Conservation (phyloP, 92 coral and sea anemone species). For the Galaxea fascicularis region DNA sequence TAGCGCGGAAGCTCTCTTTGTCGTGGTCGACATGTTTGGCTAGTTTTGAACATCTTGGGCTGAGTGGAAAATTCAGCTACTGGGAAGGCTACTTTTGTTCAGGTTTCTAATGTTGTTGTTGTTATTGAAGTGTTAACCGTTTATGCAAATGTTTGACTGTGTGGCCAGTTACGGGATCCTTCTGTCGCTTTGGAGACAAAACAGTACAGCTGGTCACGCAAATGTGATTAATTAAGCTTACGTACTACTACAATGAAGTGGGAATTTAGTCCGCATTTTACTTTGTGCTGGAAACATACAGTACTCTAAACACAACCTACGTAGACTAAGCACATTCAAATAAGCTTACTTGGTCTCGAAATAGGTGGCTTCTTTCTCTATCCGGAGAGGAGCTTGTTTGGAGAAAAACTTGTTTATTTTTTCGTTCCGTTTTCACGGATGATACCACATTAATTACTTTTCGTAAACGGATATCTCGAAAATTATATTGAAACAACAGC, state of each 20-base stretch:
- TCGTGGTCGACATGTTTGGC: too few species aligned
- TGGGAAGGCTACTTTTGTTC: neutral
- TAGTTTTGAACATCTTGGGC: too few species aligned
- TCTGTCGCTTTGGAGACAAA: conserved; percentile 36
- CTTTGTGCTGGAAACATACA: neutral
- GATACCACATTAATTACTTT: too few species aligned
- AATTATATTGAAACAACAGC: neutral
- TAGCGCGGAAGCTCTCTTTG: neutral
- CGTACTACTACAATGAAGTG: neutral
- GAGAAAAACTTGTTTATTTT: neutral
- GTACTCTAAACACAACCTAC: neutral
- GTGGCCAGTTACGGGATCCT: neutral
- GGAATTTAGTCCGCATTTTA: neutral
- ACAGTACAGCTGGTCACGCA: conserved; percentile 4
- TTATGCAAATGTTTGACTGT: neutral
- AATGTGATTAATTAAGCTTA: neutral
- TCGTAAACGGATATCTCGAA: neutral
- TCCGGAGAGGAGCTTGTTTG: neutral
- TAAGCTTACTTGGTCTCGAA: too few species aligned
- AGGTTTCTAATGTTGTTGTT: neutral
- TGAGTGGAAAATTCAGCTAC: too few species aligned
- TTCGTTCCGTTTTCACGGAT: neutral
- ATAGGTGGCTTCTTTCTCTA: neutral
- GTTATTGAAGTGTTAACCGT: neutral
- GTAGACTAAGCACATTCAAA: too few species aligned